Conservation (phyloP, 1,140 invertebrate species). For the Hypothenemus hampei region DNA sequence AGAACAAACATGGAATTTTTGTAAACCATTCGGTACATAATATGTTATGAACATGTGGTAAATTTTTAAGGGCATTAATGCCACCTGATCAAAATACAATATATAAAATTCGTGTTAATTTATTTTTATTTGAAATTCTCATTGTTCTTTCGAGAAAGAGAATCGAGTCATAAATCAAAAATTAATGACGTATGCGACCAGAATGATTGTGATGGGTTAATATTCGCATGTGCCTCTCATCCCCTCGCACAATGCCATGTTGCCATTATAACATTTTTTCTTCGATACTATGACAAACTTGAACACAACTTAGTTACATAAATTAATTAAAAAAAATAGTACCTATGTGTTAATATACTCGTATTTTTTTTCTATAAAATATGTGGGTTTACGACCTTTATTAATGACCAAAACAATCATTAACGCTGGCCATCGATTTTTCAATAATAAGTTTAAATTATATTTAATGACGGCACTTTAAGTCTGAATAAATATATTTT, state of each 20-base stretch:
- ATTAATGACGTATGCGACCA: conserved; percentile 8
- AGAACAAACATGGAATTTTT: no score
- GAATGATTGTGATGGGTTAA: conserved; percentile 22
- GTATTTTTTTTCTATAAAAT: no score
- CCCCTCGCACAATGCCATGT: conserved; percentile 11
- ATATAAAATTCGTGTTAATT: not conserved
- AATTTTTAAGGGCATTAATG: no score
- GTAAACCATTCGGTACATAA: no score
- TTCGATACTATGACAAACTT: no score
- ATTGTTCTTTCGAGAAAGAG: conserved; percentile 4
- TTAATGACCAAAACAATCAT: conserved; percentile 5
- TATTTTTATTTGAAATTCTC: conserved; percentile 12
- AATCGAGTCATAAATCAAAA: conserved; percentile 15
- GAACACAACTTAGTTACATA: no score
- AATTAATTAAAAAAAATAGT: no score
- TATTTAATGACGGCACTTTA: conserved; percentile 7
- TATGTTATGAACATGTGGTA: no score
- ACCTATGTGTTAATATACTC: no score
- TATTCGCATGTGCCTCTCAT: conserved; percentile 17
- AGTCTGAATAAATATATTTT: conserved; percentile 13
- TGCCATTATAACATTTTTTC: no score
- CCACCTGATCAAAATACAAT: no score
- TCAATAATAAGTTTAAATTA: conserved; percentile 16
- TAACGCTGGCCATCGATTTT: conserved; percentile 6
- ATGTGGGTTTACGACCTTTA: not conserved